Evolutionary conservation across 2,113 vertebrate species (phyloP), one percentile per base, ranked within the genome.

Genomic region (Rutilus rutilus): DNA sequence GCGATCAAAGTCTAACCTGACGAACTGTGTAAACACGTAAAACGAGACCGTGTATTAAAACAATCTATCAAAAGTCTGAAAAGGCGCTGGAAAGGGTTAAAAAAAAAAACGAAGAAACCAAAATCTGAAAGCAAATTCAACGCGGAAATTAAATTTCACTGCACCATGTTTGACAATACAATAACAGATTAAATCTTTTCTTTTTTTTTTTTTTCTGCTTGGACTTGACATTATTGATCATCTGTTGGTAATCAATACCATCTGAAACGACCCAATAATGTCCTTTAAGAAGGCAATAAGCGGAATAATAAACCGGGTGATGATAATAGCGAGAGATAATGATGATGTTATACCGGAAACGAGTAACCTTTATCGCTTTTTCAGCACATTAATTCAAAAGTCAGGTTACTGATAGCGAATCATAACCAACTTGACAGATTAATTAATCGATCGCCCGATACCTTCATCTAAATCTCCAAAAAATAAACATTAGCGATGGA

Each of bases 361-460:
- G 11, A 36, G 25, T 69, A 9, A 5, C 14, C 36, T 42, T 17
- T 11, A 45, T 17, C 2, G 57, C 12, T 12, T 52, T 47, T 36
- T 30, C 39, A 7, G 4, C 25, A 50, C 9, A 30, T 36, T 1
- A 21, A 65, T 65, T 27, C 7, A 47, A 27, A 42, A 80, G 23
- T 27, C 25, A 59, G 60, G 8, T 30, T 1, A 27, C 30, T 6
- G 50, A 77, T 8, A 30, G 65, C 6, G 45, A 81, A 11, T 6
- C 45, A 19, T 80, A 45, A 30, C n/a, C 78, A 81, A 81, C 39
- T 47, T 30, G 78, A 81, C 60, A 30, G 6, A 19, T 81, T 30
- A 30, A 39, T 80, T 1, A 45, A 47, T n/a, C 21, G 12, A 59
- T 42, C 33, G 21, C 3, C 6, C 2, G 52, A 59, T 36, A 42